Evolutionary conservation across 37 sponge, comb jelly and placozoan species (phyloP), one percentile per base, ranked within the genome.

Genomic region (Cliona cf. orientalis): DNA sequence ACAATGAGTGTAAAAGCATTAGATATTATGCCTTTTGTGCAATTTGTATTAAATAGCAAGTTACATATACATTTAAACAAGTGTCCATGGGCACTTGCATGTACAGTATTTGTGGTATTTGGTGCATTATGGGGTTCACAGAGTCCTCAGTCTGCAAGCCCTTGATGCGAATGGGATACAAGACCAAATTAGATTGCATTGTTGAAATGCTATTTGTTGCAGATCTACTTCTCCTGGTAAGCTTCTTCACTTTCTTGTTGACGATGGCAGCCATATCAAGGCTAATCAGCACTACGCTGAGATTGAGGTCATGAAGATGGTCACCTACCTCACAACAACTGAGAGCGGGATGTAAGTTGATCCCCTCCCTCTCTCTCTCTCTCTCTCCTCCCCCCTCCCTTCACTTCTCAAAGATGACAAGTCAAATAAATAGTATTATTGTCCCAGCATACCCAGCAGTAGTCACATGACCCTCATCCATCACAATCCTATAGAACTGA

Each of bases 241-340:
- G 58, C 88, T 98, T 65, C 66, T 98, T 25, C 91, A 88, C 75
- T 98, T 76, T 71, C 53, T 93, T 33, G 84, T 93, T 25, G 91
- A 88, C 17, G 94, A 98, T 44, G 99, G 96, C 21, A 82, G 84
- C 23, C 92, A 89, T 76, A 92, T 98, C 4, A 41, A 85, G 29
- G 80, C 83, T 28, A 81, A 82, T 1, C 72, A 93, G 36, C 71
- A 87, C 41, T 93, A 91, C 69, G 95, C 96, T 23, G 99, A 98
- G 84, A 95, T 98, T 32, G 99, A 98, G 72, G 93, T 95, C 0
- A 98, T 98, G 99, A 98, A 98, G 75, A 95, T 93, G 94, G 87
- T 98, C 0, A 95, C 94, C 55, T 66, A 83, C 58, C 58, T 98
- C 25, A 17, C 21, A 31, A 78, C 93, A 34, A 14, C 75, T 4